Percentiles rank a stretch among this genome's conserved stretches.
Conservation (phyloP, 2,888 invertebrate genomes). For the Calliscelio sp. region DNA sequence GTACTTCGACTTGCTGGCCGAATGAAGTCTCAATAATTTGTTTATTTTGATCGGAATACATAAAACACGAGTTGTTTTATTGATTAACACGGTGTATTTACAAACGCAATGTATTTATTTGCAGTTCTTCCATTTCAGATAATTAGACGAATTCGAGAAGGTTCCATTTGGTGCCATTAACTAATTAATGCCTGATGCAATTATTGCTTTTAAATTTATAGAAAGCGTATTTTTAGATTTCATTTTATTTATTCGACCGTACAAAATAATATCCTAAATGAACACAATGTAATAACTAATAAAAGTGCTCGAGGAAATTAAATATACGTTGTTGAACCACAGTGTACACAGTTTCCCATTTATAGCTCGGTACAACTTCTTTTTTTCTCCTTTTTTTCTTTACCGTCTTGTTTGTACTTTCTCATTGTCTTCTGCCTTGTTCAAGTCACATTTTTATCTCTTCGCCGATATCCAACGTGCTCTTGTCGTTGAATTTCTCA, state of each 20-base stretch:
- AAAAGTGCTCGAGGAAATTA: conserved; percentile 37
- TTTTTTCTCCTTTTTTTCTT: background rate
- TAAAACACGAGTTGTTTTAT: too few species aligned
- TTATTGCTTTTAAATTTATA: too few species aligned
- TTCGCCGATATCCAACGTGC: conserved; percentile 45
- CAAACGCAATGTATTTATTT: too few species aligned
- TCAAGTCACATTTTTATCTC: conserved; percentile 60
- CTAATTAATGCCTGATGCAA: too few species aligned
- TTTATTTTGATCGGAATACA: too few species aligned
- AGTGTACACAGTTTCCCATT: conserved; percentile 39
- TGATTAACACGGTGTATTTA: too few species aligned
- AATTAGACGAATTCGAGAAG: too few species aligned
- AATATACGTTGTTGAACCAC: conserved; percentile 32
- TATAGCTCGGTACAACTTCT: conserved; percentile 19
- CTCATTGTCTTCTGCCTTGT: conserved; percentile 48
- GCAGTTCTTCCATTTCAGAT: too few species aligned
- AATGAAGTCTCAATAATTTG: too few species aligned
- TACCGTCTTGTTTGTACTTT: conserved; percentile 53
- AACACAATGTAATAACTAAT: conserved; percentile 36
- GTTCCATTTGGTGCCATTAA: too few species aligned
- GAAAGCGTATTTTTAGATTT: too few species aligned
- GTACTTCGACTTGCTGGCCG: too few species aligned
- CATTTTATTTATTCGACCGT: background rate
- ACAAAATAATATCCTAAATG: conserved; percentile 25
- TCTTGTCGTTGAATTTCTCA: conserved; percentile 62